Evolutionary conservation across 1,140 invertebrate species (phyloP).

Genomic region (Phenacoccus solenopsis): DNA sequence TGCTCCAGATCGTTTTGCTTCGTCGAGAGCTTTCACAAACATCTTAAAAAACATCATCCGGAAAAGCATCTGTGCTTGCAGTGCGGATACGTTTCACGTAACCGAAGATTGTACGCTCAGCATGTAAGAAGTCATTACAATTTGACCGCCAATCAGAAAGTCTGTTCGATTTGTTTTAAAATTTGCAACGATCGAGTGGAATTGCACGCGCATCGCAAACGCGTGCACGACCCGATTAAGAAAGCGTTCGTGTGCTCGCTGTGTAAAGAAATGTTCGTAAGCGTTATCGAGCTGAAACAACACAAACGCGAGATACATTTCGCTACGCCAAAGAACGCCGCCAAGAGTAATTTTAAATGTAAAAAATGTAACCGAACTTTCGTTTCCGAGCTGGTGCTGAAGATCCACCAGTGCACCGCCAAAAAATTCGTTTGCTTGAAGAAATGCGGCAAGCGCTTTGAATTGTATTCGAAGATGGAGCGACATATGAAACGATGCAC

Average conservation of each 20-base stretch:
- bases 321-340: too few relatives aligned
- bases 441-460: neutral
- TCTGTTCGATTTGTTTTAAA: neutral
- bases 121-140: neutral
- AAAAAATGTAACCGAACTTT: neutral
- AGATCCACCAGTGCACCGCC: neutral
- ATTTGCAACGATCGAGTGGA: neutral
- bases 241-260: too few relatives aligned
- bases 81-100: neutral
- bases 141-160: neutral
- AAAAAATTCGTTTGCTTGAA: neutral
- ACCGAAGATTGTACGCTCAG: neutral
- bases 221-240: too few relatives aligned
- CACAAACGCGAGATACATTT: neutral
- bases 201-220: too few relatives aligned
- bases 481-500: neutral
- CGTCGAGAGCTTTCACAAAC: neutral
- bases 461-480: neutral
- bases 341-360: neutral
- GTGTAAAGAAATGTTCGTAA: too few relatives aligned
- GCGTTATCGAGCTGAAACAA: neutral
- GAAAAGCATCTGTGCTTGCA: neutral
- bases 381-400: neutral
- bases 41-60: neutral
- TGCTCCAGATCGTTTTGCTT: neutral